Percentiles rank a stretch among this genome's conserved stretches.
Evolutionary conservation across 1,140 invertebrate species (phyloP).

Genomic region (Leptopilina boulardi): DNA sequence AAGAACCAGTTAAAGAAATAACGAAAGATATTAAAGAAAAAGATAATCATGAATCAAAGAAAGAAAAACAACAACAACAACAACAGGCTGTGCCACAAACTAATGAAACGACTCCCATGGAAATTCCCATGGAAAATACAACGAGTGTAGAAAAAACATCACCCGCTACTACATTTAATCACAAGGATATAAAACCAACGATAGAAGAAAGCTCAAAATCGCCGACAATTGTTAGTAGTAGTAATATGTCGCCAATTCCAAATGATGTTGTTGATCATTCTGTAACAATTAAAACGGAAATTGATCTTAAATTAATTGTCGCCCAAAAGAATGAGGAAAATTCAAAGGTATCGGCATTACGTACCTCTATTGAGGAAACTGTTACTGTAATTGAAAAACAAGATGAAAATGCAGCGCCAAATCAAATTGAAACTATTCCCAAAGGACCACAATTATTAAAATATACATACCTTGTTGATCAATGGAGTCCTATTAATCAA

Average conservation of each 20-base stretch:
- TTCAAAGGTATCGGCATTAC: conserved; percentile 67
- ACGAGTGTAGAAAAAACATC: conserved; percentile 44
- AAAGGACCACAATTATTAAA: conserved; percentile 52
- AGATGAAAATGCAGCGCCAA: conserved; percentile 49
- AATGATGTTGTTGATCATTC: conserved; percentile 71
- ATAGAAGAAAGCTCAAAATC: conserved; percentile 57
- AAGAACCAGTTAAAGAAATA: conserved; percentile 54
- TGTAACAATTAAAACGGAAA: conserved; percentile 48
- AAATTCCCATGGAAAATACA: conserved; percentile 50
- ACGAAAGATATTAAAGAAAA: conserved; percentile 66
- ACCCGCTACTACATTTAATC: conserved; percentile 47
- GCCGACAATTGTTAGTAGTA: conserved; percentile 41
- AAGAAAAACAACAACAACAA: conserved; percentile 59
- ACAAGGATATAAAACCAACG: conserved; percentile 54
- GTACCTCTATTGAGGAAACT: not conserved
- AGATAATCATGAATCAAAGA: conserved; percentile 64
- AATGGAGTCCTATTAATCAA: conserved; percentile 90
- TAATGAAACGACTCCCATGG: conserved; percentile 38
- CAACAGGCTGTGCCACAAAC: conserved; percentile 33
- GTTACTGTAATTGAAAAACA: conserved; percentile 57
- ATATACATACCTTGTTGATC: conserved; percentile 80
- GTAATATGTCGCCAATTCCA: conserved; percentile 47
- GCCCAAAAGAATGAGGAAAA: conserved; percentile 77
- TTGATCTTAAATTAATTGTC: conserved; percentile 68
- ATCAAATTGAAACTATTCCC: conserved; percentile 46